phyloP scores from a whole-genome alignment of 2,888 invertebrate genomes.

The Craniophora ligustri region DNA sequence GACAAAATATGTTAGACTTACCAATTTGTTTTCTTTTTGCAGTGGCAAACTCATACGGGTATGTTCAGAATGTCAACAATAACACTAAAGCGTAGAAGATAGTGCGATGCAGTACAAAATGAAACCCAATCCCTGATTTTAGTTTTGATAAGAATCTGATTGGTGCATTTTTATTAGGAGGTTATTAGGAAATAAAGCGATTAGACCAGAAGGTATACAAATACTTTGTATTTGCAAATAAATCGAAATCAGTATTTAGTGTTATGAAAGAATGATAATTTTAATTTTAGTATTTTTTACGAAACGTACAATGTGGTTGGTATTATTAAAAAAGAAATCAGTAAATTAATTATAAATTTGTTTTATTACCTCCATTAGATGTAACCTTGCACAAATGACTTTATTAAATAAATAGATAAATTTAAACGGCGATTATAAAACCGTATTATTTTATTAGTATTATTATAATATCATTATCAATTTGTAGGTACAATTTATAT shows the following conservation, averaged over 20 bases:
- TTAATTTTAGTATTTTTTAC: constrained; percentile 4
- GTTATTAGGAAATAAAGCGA: too few species aligned
- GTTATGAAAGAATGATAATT: neutral
- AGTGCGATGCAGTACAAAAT: constrained; percentile 30
- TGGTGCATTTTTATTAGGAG: constrained; percentile 40
- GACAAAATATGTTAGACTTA: too few species aligned
- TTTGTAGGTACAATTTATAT: constrained; percentile 8
- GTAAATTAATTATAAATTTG: constrained; percentile 20
- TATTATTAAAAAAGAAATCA: constrained; percentile 36
- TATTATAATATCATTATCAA: constrained; percentile 2
- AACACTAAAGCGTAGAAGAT: constrained; percentile 52
- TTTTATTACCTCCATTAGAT: constrained; percentile 31
- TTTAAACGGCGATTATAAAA: constrained; percentile 13
- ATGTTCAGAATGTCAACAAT: constrained; percentile 70
- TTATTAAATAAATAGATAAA: constrained; percentile 26
- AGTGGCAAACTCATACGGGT: constrained; percentile 89
- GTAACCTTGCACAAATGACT: constrained; percentile 3
- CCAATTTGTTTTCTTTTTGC: constrained; percentile 74
- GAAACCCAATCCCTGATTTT: constrained; percentile 17
- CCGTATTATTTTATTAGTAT: neutral
- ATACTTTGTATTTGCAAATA: neutral
- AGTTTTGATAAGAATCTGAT: constrained; percentile 21
- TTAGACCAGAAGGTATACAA: neutral
- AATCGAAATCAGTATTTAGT: constrained; percentile 5
- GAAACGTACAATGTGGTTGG: constrained; percentile 44